Percentiles rank a stretch among this genome's conserved stretches.
Evolutionary conservation across 2,888 invertebrate genomes (phyloP).

Genomic region (Oxycera nigricornis): DNA sequence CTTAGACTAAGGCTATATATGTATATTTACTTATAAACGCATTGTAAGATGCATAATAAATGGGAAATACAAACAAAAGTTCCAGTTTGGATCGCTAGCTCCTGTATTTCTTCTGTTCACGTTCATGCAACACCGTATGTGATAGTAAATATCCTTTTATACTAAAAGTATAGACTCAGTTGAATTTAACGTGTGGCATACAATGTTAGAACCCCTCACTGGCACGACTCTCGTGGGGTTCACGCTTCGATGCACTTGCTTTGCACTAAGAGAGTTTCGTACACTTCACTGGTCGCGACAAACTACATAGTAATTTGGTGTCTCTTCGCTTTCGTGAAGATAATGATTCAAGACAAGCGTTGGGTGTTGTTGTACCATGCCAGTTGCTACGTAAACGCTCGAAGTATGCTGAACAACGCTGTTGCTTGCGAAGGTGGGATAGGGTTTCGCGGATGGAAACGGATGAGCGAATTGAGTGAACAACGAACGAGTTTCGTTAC

Average conservation of each 20-base stretch:
- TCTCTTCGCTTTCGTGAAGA: slow-evolving; percentile 17
- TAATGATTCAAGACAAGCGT: slow-evolving; percentile 12
- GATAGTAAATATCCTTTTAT: no score
- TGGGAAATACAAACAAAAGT: no score
- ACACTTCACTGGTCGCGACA: slow-evolving; percentile 15
- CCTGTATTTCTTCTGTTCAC: no score
- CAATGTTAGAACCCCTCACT: background rate
- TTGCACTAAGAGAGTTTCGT: background rate
- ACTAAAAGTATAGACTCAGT: no score
- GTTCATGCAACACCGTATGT: no score
- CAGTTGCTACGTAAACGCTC: slow-evolving; percentile 34
- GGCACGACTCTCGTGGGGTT: background rate
- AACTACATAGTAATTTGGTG: slow-evolving; percentile 8
- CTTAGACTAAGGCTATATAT: no score
- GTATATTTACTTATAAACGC: no score
- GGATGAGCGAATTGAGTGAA: slow-evolving; percentile 5
- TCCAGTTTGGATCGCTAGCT: no score
- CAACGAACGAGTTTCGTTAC: background rate
- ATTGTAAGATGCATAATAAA: no score
- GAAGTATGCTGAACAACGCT: background rate
- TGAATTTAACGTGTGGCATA: no score
- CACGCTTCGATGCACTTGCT: slow-evolving; percentile 5
- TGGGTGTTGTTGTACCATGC: background rate
- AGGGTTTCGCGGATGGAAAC: slow-evolving; percentile 3
- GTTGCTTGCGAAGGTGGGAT: slow-evolving; percentile 34